Evolutionary conservation across 2,888 invertebrate genomes (phyloP).

Genomic region (Steromphala cineraria): DNA sequence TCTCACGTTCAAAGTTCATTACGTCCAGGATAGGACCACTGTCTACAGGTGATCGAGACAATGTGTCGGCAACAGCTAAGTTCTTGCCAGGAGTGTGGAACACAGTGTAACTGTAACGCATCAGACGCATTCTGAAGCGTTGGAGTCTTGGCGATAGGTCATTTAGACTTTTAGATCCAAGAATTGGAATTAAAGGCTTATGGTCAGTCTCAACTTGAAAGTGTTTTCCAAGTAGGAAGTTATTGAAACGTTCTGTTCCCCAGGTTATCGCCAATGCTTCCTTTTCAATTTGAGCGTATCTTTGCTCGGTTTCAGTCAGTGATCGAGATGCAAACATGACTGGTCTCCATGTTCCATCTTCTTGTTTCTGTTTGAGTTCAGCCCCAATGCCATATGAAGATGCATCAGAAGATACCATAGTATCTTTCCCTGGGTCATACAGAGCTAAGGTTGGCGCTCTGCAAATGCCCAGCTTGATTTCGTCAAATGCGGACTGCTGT

Average conservation of each 20-base stretch:
- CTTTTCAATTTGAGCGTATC: conserved; percentile 37
- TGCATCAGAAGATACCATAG: not conserved
- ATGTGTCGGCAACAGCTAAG: too few species aligned
- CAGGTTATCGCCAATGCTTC: conserved; percentile 23
- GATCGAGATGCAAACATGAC: conserved; percentile 52
- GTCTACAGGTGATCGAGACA: too few species aligned
- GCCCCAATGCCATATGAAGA: not conserved
- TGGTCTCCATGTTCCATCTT: conserved; percentile 21
- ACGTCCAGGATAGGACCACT: too few species aligned
- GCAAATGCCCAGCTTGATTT: not conserved
- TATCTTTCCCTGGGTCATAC: not conserved
- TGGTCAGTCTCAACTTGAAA: conserved; percentile 34
- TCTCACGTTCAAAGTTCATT: too few species aligned
- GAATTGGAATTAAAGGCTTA: conserved; percentile 34
- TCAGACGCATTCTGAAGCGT: too few species aligned
- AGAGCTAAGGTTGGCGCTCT: not conserved
- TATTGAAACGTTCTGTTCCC: conserved; percentile 16
- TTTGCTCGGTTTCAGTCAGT: conserved; percentile 34
- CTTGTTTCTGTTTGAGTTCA: too few species aligned
- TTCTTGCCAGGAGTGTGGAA: too few species aligned
- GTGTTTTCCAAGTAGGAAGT: conserved; percentile 26
- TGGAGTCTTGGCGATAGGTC: not conserved
- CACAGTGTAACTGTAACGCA: too few species aligned
- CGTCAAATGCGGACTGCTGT: not conserved
- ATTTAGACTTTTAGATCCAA: not conserved